A percentile compares a stretch with the other conserved stretches of the same genome.
Conservation (phyloP, 2,888 invertebrate species). For the Drosophila percnosoma region DNA sequence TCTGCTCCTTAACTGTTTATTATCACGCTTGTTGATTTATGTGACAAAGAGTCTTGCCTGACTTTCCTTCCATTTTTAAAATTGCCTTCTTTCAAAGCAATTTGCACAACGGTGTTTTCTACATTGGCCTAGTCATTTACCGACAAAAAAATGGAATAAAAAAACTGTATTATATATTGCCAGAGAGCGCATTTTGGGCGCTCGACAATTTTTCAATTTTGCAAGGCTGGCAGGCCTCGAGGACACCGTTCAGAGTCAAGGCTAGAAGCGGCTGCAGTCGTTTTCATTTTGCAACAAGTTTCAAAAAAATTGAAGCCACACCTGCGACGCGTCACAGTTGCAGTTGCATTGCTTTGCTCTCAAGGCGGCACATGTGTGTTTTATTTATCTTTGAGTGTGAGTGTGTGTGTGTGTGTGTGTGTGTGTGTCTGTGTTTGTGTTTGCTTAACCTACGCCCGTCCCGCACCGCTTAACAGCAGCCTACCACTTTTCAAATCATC, state of each 20-base stretch:
- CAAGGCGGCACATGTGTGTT: slow-evolving; percentile 50
- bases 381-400: slow-evolving; percentile 3
- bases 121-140: slow-evolving; percentile 10
- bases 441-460: slow-evolving; percentile 35
- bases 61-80: background rate
- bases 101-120: slow-evolving; percentile 12
- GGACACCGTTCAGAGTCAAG: slow-evolving; percentile 72
- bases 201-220: slow-evolving; percentile 68
- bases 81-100: background rate
- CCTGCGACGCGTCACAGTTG: slow-evolving; percentile 29
- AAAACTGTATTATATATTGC: slow-evolving; percentile 5
- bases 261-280: slow-evolving; percentile 42
- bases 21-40: slow-evolving; percentile 1
- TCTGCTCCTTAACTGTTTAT: background rate
- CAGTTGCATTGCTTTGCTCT: slow-evolving; percentile 49
- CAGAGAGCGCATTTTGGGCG: slow-evolving; percentile 16
- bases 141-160: background rate
- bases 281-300: slow-evolving; percentile 69
- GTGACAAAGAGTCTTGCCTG: background rate
- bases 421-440: slow-evolving; percentile 18
- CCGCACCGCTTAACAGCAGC: slow-evolving; percentile 55
- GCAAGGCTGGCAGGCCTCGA: slow-evolving; percentile 53
- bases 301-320: slow-evolving; percentile 39
- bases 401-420: slow-evolving; percentile 10
- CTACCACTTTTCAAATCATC: slow-evolving; percentile 77